These are phyloP conservation scores for Meandrusa payeni DNA, from an alignment of 2,888 invertebrate species.

Conservation along the genomic window DNA sequence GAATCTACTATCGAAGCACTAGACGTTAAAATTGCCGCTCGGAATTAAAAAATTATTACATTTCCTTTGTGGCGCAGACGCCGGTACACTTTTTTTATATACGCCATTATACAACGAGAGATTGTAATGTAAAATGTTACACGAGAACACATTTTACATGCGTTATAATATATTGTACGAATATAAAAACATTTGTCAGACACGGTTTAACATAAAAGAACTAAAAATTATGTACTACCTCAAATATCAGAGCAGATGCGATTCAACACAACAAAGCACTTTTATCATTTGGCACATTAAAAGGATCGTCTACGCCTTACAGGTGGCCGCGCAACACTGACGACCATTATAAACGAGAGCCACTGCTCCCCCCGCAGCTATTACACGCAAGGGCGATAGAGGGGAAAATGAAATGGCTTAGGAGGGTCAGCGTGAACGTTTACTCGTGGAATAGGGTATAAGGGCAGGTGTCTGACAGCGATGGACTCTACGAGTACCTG, in stretches of 20 bases:
- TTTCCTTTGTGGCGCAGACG: slow-evolving; percentile 7
- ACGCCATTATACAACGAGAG: background rate
- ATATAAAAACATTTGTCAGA: slow-evolving; percentile 20
- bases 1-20: slow-evolving; percentile 4
- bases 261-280: slow-evolving; percentile 54
- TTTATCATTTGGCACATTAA: slow-evolving; percentile 42
- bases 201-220: slow-evolving; percentile 30
- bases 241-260: slow-evolving; percentile 41
- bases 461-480: slow-evolving; percentile 59
- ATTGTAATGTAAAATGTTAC: background rate
- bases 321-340: slow-evolving; percentile 67
- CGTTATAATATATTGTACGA: background rate
- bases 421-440: slow-evolving; percentile 39
- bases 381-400: slow-evolving; percentile 38
- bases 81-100: slow-evolving; percentile 6
- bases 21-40: slow-evolving; percentile 19
- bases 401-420: slow-evolving; percentile 47
- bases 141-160: slow-evolving; percentile 2
- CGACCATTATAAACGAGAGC: slow-evolving; percentile 30
- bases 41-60: slow-evolving; percentile 15
- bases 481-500: slow-evolving; percentile 61
- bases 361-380: slow-evolving; percentile 37
- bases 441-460: slow-evolving; percentile 33
- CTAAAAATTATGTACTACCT: slow-evolving; percentile 40
- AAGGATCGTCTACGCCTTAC: slow-evolving; percentile 59